phyloP scores from a whole-genome alignment of 2,797 vertebrate species.

The Siniperca undulata region DNA sequence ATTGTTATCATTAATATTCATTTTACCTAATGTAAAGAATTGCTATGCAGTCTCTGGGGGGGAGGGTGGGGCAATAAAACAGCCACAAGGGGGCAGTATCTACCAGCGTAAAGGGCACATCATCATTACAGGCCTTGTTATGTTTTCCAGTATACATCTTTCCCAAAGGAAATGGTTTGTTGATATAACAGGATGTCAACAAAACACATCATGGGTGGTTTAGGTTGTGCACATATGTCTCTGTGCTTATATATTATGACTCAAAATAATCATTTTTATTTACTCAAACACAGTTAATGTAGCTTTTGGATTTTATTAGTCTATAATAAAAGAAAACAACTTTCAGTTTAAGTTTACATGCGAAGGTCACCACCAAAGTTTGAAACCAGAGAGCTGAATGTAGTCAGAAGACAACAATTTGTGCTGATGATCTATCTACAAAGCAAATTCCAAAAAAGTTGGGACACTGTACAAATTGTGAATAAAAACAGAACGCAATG shows the following conservation, averaged over 20 bases:
- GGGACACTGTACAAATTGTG: too few species aligned
- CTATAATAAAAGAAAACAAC: not conserved
- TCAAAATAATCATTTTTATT: too few species aligned
- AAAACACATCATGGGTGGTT: not conserved
- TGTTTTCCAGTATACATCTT: not conserved
- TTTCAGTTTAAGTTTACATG: not conserved
- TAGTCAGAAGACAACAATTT: not conserved
- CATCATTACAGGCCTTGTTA: not conserved
- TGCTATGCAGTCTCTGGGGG: too few species aligned
- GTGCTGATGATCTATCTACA: not conserved
- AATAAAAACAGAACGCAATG: too few species aligned
- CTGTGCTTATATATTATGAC: too few species aligned
- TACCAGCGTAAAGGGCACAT: not conserved
- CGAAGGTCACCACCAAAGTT: not conserved
- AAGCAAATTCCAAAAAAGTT: too few species aligned
- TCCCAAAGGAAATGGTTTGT: slow-evolving; percentile 13
- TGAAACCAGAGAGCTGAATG: not conserved
- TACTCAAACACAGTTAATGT: not conserved
- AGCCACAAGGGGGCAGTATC: slow-evolving; percentile 70
- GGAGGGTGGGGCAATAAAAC: too few species aligned
- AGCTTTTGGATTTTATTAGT: not conserved
- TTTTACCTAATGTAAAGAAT: not conserved
- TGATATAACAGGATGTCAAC: slow-evolving; percentile 13
- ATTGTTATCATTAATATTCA: not conserved
- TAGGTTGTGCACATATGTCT: not conserved